Conservation (phyloP, 2,113 vertebrate species). For the Hassar affinis region DNA sequence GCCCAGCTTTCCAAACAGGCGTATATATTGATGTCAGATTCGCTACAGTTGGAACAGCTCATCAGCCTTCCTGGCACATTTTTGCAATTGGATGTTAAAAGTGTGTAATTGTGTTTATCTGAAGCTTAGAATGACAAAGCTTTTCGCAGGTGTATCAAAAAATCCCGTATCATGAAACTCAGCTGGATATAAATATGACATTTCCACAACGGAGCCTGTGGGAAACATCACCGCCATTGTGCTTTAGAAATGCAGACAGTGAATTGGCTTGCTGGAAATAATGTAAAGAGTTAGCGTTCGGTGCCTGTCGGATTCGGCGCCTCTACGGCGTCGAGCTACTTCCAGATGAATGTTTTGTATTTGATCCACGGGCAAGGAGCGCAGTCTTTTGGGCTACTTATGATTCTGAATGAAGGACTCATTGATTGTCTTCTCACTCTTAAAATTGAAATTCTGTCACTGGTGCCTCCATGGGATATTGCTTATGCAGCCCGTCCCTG, state of each 20-base stretch:
- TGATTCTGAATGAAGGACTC: slow-evolving; percentile 45
- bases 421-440: slow-evolving; percentile 54
- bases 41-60: slow-evolving; percentile 1
- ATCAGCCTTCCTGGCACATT: slow-evolving; percentile 2
- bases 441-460: slow-evolving; percentile 52
- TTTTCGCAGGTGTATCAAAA: slow-evolving; percentile 13
- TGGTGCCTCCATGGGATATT: slow-evolving; percentile 40
- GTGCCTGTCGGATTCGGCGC: neutral
- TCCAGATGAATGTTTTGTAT: slow-evolving; percentile 34
- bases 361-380: too few species aligned
- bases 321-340: neutral
- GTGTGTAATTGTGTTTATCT: slow-evolving; percentile 26
- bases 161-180: neutral
- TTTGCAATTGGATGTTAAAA: slow-evolving; percentile 2
- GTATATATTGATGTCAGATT: slow-evolving; percentile 22
- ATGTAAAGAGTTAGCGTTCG: slow-evolving; percentile 8
- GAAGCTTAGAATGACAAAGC: neutral
- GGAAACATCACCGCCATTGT: neutral
- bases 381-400: slow-evolving; percentile 42
- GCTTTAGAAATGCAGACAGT: neutral
- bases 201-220: neutral
- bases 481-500: slow-evolving; percentile 39
- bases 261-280: neutral
- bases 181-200: neutral
- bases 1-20: slow-evolving; percentile 12